phyloP scores from a whole-genome alignment of 2,797 vertebrate genomes.

The Erethizon dorsatum region DNA sequence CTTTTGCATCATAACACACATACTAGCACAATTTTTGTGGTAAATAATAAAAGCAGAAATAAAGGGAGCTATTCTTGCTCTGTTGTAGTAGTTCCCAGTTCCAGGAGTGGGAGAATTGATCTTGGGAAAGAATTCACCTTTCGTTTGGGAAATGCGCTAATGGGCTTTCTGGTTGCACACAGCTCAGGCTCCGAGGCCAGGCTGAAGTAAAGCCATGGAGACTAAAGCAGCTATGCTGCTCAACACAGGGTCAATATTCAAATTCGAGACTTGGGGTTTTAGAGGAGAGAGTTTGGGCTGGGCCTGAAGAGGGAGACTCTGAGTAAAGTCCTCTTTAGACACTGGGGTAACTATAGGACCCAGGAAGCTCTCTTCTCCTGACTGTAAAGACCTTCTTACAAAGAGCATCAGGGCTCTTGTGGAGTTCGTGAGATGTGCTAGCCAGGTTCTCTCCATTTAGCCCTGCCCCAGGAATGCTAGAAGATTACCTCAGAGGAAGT shows the following conservation, averaged over 20 bases:
- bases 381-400: not conserved
- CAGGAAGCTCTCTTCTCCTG: not conserved
- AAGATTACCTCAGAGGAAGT: not conserved
- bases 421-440: not conserved
- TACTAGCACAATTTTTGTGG: not conserved
- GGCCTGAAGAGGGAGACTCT: not conserved
- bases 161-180: not conserved
- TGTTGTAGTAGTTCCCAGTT: conserved; percentile 57
- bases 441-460: conserved; percentile 1
- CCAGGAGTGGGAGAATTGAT: conserved; percentile 58
- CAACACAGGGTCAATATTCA: not conserved
- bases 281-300: not conserved
- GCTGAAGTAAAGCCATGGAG: not conserved
- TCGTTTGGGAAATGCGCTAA: conserved; percentile 70
- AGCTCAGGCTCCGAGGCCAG: conserved; percentile 19
- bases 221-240: not conserved
- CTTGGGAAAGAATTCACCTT: conserved; percentile 67
- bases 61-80: conserved; percentile 48
- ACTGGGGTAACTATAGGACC: not conserved
- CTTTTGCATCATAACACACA: not conserved
- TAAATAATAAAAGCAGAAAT: conserved; percentile 59
- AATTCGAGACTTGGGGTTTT: not conserved
- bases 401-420: not conserved
- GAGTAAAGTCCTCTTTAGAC: not conserved
- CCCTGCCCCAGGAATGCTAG: not conserved